phyloP scores from a whole-genome alignment of 2,888 invertebrate species.

The Lacanobia oleracea region DNA sequence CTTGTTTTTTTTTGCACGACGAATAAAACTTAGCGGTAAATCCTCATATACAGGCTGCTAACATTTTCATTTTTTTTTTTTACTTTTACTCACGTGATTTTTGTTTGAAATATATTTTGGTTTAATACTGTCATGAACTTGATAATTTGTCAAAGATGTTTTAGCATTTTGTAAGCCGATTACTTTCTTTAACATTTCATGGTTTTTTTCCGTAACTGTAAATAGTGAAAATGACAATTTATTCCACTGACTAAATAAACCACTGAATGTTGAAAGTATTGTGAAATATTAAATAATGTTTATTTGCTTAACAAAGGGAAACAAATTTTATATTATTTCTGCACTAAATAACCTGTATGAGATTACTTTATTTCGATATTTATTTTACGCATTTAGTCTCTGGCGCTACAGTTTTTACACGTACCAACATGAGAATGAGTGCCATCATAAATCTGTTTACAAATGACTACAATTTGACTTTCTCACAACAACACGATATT shows the following conservation, averaged over 20 bases:
- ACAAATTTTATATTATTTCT: not conserved
- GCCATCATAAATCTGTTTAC: constrained; percentile 33
- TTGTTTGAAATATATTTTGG: not conserved
- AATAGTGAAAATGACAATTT: not conserved
- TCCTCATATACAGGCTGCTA: constrained; percentile 62
- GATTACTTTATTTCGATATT: constrained; percentile 1
- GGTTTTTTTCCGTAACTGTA: not conserved
- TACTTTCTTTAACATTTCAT: not conserved
- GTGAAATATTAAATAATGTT: no score
- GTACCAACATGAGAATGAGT: constrained; percentile 5
- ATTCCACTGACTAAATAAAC: not conserved
- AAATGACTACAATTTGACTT: constrained; percentile 47
- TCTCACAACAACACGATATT: constrained; percentile 33
- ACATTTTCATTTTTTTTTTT: not conserved
- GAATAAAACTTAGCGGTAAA: constrained; percentile 72
- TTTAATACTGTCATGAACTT: not conserved
- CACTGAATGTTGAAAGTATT: no score
- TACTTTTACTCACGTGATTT: not conserved
- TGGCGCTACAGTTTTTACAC: not conserved
- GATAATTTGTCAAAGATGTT: constrained; percentile 5
- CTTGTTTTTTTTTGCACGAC: constrained; percentile 71
- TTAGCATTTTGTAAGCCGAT: constrained; percentile 19
- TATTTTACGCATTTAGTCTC: constrained; percentile 24
- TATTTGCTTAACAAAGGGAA: not conserved
- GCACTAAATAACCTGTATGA: not conserved